A percentile compares a stretch with the other conserved stretches of the same genome.
phyloP scores from a whole-genome alignment of 2,113 vertebrate genomes.

The Motacilla alba region DNA sequence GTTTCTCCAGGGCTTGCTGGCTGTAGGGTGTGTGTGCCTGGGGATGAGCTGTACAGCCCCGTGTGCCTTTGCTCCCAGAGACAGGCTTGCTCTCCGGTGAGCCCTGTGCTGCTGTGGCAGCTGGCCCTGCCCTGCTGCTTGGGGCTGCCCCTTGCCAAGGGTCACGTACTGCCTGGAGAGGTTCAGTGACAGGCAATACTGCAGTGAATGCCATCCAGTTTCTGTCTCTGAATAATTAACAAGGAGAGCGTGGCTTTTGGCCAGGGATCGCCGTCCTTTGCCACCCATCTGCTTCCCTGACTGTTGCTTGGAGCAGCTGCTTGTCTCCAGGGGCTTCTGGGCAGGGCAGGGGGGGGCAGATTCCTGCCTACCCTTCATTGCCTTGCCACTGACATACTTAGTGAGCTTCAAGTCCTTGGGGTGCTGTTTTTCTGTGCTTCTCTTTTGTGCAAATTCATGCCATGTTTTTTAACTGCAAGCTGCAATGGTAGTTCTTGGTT shows the following conservation, averaged over 20 bases:
- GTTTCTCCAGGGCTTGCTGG: not conserved
- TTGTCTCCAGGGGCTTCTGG: not conserved
- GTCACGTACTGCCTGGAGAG: not conserved
- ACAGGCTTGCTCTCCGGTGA: not conserved
- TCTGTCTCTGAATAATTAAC: not conserved
- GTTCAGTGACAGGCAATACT: not conserved
- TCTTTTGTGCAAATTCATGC: not conserved
- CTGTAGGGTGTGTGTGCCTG: not conserved
- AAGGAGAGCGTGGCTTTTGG: not conserved
- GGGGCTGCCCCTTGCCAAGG: not conserved
- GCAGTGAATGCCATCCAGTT: not conserved
- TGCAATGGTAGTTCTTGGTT: not conserved
- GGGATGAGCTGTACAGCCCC: not conserved
- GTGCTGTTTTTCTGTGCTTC: not conserved
- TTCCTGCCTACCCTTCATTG: not conserved
- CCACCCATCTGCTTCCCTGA: slow-evolving; percentile 7
- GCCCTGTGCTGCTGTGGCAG: not conserved
- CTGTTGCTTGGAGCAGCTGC: not conserved
- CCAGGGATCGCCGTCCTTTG: not conserved
- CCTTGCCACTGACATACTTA: not conserved
- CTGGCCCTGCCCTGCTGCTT: not conserved
- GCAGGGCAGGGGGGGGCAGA: not conserved
- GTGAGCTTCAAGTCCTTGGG: not conserved
- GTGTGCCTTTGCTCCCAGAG: fast-evolving
- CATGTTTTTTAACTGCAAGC: not conserved